phyloP scores from a whole-genome alignment of 2,113 vertebrate species.

The Eretmochelys imbricata region DNA sequence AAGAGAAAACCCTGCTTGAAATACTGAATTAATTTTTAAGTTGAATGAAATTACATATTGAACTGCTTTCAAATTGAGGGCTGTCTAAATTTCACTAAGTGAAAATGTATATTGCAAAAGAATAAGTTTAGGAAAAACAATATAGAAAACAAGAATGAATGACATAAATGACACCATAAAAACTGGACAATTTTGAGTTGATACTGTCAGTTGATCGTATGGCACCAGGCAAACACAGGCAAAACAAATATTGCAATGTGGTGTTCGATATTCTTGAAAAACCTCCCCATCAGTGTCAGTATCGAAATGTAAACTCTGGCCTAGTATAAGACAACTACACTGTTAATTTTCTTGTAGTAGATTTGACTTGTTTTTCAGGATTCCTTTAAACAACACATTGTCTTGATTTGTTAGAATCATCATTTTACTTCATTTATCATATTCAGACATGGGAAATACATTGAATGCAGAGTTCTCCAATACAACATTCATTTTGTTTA shows the following conservation, averaged over 20 bases:
- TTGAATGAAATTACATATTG: background rate
- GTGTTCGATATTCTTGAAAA: background rate
- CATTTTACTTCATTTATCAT: conserved; percentile 41
- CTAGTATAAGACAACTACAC: background rate
- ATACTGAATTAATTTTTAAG: conserved; percentile 11
- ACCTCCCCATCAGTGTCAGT: background rate
- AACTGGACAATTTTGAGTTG: background rate
- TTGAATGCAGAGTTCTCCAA: conserved; percentile 34
- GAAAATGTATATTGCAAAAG: background rate
- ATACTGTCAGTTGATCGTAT: background rate
- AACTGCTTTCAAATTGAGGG: conserved; percentile 5
- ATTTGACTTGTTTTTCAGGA: conserved; percentile 30
- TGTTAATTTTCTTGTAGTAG: background rate
- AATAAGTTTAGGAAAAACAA: background rate
- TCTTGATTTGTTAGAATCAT: conserved; percentile 22
- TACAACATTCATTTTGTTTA: conserved; percentile 48
- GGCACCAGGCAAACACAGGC: background rate
- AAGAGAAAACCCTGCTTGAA: background rate
- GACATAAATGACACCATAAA: background rate
- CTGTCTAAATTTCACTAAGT: background rate
- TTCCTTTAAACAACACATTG: conserved; percentile 5
- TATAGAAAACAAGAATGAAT: background rate
- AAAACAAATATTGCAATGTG: conserved; percentile 13
- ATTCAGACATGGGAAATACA: conserved; percentile 32
- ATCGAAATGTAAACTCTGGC: background rate